phyloP scores from a whole-genome alignment of 2,113 vertebrate genomes.

The Thamnaconus septentrionalis region DNA sequence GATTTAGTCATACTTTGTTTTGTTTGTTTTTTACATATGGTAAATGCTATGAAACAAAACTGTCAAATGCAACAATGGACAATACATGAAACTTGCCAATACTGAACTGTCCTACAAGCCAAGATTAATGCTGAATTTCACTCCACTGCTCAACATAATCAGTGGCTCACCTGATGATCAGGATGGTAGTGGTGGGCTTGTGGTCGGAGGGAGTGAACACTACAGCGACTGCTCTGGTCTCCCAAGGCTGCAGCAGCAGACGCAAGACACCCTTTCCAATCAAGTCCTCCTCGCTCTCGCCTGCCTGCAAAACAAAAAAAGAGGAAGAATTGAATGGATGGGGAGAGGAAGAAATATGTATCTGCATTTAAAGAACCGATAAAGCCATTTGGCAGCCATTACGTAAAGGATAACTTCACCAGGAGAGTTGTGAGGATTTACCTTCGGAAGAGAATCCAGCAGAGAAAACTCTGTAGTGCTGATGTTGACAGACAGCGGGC shows the following conservation, averaged over 20 bases:
- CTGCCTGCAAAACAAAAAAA: slow-evolving; percentile 28
- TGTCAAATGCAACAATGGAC: neutral
- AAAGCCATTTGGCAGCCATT: neutral
- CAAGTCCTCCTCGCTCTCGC: slow-evolving; percentile 18
- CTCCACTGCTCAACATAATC: neutral
- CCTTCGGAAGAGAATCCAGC: slow-evolving; percentile 63
- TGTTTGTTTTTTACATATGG: no score
- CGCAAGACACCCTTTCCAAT: slow-evolving; percentile 63
- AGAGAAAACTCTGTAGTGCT: slow-evolving; percentile 89
- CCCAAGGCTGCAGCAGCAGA: slow-evolving; percentile 86
- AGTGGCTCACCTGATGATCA: slow-evolving; percentile 85
- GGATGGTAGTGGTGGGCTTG: slow-evolving; percentile 85
- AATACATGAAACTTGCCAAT: neutral
- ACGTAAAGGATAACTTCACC: neutral
- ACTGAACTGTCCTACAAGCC: neutral
- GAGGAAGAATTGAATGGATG: neutral
- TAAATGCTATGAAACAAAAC: no score
- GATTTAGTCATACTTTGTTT: no score
- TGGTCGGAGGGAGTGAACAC: slow-evolving; percentile 88
- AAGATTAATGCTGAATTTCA: no score
- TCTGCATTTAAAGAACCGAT: no score
- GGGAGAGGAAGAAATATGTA: neutral
- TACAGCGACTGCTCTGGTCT: slow-evolving; percentile 83
- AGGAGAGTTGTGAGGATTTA: slow-evolving; percentile 30
- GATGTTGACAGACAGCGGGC: slow-evolving; percentile 84